Evolutionary conservation across 1,140 invertebrate genomes (phyloP).

Genomic region (Drosophila willistoni): DNA sequence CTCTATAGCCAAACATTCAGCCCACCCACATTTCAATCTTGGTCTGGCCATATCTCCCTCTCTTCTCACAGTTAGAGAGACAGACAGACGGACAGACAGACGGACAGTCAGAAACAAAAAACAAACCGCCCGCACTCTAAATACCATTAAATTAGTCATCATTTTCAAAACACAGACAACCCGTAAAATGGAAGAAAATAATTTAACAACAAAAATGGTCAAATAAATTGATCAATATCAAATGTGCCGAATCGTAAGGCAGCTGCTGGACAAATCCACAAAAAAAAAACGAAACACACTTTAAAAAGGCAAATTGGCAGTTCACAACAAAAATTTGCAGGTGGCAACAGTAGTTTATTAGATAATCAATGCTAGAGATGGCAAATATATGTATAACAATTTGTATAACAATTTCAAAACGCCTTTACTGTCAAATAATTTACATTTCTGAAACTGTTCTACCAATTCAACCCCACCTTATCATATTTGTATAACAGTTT

Average conservation of each 20-base stretch:
- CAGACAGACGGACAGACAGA: too few relatives aligned
- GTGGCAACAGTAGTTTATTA: not conserved
- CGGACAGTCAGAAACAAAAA: slow-evolving; percentile 10
- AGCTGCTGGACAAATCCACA: slow-evolving; percentile 31
- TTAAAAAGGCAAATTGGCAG: slow-evolving; percentile 29
- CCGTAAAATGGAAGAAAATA: slow-evolving; percentile 41
- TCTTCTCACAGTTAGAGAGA: too few relatives aligned
- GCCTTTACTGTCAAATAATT: too few relatives aligned
- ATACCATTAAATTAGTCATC: slow-evolving; percentile 70
- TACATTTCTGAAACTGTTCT: too few relatives aligned
- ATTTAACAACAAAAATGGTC: slow-evolving; percentile 62
- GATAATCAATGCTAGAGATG: not conserved
- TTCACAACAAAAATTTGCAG: not conserved
- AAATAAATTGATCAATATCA: slow-evolving; percentile 56
- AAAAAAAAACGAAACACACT: too few relatives aligned
- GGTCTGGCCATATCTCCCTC: slow-evolving; percentile 44
- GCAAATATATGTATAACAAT: not conserved
- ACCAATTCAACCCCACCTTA: too few relatives aligned
- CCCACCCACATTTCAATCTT: slow-evolving; percentile 58
- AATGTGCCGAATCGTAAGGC: slow-evolving; percentile 42
- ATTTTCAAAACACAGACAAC: slow-evolving; percentile 40
- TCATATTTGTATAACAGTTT: too few relatives aligned
- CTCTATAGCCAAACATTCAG: slow-evolving; percentile 14
- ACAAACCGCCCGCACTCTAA: slow-evolving; percentile 63
- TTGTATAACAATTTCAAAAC: not conserved